Conservation (phyloP, 2,113 vertebrate genomes). For the Salvator merianae region DNA sequence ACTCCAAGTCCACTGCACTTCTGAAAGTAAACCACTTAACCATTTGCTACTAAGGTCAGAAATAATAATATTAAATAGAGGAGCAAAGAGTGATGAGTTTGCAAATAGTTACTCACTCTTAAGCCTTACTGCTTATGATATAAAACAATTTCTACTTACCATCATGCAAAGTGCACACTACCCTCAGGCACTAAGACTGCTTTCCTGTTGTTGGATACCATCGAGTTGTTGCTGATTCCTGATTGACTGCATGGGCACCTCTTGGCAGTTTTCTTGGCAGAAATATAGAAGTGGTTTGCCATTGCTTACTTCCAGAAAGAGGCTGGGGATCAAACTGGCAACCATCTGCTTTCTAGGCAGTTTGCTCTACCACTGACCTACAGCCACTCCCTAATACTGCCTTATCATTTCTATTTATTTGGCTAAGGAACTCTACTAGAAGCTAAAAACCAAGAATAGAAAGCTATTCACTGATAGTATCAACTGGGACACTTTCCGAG, state of each 20-base stretch:
- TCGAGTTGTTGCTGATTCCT: too few species aligned
- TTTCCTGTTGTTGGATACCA: too few species aligned
- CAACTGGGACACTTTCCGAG: not conserved
- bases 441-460: not conserved
- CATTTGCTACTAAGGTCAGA: constrained; percentile 4
- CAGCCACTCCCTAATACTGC: not conserved
- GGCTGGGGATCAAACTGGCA: too few species aligned
- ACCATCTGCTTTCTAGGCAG: too few species aligned
- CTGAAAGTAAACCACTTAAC: not conserved
- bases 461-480: not conserved
- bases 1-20: not conserved
- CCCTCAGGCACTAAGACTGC: not conserved
- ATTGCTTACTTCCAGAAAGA: too few species aligned
- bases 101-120: not conserved
- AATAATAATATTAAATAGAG: not conserved
- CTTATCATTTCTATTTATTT: not conserved
- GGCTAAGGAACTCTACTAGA: not conserved
- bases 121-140: not conserved
- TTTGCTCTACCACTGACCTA: too few species aligned
- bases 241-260: too few species aligned
- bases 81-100: not conserved
- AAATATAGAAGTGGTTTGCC: too few species aligned
- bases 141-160: not conserved
- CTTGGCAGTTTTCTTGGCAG: too few species aligned
- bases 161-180: not conserved